Evolutionary conservation across 2,797 vertebrate species (phyloP), one percentile per base, ranked within the genome.

Genomic region (Pteronotus mesoamericanus): DNA sequence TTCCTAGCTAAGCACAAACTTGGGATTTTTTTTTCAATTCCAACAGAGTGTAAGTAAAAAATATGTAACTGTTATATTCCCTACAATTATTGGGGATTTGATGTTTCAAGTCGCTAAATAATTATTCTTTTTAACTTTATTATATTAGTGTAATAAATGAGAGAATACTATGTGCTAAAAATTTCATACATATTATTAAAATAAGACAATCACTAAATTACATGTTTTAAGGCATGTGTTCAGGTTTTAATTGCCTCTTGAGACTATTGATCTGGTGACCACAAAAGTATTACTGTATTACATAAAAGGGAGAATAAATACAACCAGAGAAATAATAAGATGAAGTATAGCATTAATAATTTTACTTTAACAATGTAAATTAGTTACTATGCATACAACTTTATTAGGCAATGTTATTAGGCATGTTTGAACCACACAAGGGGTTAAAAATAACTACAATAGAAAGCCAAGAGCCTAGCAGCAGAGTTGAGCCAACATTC

Each of bases 381-480:
- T 64, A 92, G 91, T 85, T 91, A 95, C 64, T 55, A 92, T 92
- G 83, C 51, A 94, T n/a, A 71, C 79, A 94, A 86, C 69, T 90
- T 92, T 95, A 97, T 80, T 75, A 95, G 86, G 71, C 75, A 86
- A 83, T 77, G 39, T 80, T 74, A 91, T 44, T 14, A 89, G 68
- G 64, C 94, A 82, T 80, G 97, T 96, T 97, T 92, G 86, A 97
- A 96, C 71, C 48, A 89, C 66, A 96, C 86, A 95, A 97, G 90
- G 96, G 91, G 93, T 96, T 97, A 97, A 97, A 97, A 96, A 95
- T 96, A 97, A 96, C 97, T 96, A 96, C 72, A 96, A 97, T 78
- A 69, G 97, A 80, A 96, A 88, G 94, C 94, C 95, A 96, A 86
- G 91, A 97, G 96, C 97, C 97, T 92, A 57, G 74, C 90, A 80